Evolutionary conservation across 2,797 vertebrate species (phyloP).

Genomic region (Muscicapa comitata): DNA sequence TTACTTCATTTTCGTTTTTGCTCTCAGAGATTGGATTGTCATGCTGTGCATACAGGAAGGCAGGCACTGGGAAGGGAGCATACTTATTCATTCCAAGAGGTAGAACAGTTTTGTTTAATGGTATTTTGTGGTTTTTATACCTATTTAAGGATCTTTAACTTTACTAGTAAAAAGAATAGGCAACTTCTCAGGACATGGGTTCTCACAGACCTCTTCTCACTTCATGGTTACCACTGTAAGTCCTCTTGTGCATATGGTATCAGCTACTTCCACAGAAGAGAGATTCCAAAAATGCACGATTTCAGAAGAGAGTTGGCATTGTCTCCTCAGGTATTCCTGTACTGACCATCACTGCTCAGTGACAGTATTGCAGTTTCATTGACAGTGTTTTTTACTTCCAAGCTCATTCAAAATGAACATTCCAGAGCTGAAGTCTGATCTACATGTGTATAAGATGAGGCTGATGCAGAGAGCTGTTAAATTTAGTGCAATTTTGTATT

Average conservation of each 20-base stretch:
- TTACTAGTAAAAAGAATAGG: neutral
- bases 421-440: neutral
- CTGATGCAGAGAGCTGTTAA: neutral
- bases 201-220: neutral
- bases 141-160: neutral
- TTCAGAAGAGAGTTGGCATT: neutral
- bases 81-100: neutral
- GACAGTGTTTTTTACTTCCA: neutral
- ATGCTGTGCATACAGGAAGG: neutral
- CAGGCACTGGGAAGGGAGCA: neutral
- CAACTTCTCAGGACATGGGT: neutral
- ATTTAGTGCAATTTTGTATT: neutral
- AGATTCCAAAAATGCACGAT: neutral
- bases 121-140: neutral
- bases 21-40: neutral
- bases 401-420: neutral
- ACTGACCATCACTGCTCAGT: neutral
- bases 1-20: conserved; percentile 20
- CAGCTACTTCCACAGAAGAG: neutral
- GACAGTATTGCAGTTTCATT: neutral
- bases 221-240: neutral
- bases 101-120: neutral
- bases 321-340: neutral
- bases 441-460: neutral
- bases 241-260: neutral